A percentile compares a stretch with the other conserved stretches of the same genome.
These are phyloP conservation scores for Pterobdella sp. DNA, from an alignment of 2,888 invertebrate species.

Conservation along the genomic window DNA sequence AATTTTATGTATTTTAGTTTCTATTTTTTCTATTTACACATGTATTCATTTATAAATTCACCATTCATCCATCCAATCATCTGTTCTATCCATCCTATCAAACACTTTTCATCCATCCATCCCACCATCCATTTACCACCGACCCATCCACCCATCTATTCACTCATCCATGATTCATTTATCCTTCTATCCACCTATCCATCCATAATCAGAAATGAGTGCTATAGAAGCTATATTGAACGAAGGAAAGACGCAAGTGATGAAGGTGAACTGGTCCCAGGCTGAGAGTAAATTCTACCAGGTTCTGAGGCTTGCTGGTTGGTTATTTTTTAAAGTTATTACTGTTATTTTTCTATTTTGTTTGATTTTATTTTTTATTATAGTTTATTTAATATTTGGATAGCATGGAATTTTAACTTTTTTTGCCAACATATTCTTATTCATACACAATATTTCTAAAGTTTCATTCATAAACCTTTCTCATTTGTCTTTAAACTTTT, in stretches of 20 bases:
- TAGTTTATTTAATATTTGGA: too few species aligned
- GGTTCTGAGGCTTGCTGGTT: conserved; percentile 21
- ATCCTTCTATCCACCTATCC: conserved; percentile 24
- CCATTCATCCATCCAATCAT: conserved; percentile 19
- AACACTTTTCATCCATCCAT: not conserved
- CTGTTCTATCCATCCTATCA: conserved; percentile 1
- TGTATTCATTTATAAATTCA: too few species aligned
- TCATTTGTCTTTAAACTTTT: too few species aligned
- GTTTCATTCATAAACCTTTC: too few species aligned
- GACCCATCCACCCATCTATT: conserved; percentile 18
- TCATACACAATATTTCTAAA: too few species aligned
- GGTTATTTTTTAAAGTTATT: too few species aligned
- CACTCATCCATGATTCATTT: conserved; percentile 13
- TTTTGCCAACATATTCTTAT: too few species aligned
- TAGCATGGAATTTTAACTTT: too few species aligned
- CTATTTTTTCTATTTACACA: too few species aligned
- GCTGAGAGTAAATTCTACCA: conserved; percentile 15
- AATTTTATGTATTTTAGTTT: too few species aligned
- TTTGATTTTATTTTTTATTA: too few species aligned
- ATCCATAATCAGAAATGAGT: conserved; percentile 20
- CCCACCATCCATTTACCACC: not conserved
- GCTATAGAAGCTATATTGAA: conserved; percentile 16
- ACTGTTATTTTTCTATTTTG: too few species aligned
- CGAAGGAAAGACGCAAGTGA: conserved; percentile 20
- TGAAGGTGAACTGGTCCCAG: conserved; percentile 24